phyloP scores from a whole-genome alignment of 2,888 invertebrate genomes.

The Drosophila nr. fundita region DNA sequence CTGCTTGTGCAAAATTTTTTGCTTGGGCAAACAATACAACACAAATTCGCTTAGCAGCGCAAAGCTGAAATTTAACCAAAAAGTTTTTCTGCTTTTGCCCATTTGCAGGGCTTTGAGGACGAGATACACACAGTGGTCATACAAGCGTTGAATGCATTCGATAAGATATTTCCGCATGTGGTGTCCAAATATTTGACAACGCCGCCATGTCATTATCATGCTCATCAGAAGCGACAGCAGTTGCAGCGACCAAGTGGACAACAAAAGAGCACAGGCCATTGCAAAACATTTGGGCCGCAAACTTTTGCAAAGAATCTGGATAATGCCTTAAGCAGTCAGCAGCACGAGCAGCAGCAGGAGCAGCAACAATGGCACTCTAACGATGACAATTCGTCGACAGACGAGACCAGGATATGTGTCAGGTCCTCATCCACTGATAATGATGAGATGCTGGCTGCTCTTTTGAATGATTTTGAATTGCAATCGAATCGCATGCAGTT shows the following conservation, averaged over 20 bases:
- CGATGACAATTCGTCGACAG: slow-evolving; percentile 67
- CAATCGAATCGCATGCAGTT: slow-evolving; percentile 76
- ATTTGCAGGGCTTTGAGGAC: slow-evolving; percentile 84
- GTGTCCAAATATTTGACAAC: slow-evolving; percentile 84
- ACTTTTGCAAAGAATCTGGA: slow-evolving; percentile 73
- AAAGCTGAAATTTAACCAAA: slow-evolving; percentile 65
- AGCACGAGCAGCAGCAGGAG: slow-evolving; percentile 42
- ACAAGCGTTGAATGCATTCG: slow-evolving; percentile 85
- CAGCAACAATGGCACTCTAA: slow-evolving; percentile 73
- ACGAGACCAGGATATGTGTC: slow-evolving; percentile 64
- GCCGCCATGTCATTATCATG: slow-evolving; percentile 78
- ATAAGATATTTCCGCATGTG: slow-evolving; percentile 84
- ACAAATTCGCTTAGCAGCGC: slow-evolving; percentile 77
- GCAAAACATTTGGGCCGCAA: slow-evolving; percentile 76
- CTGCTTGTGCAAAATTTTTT: slow-evolving; percentile 70
- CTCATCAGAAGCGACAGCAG: slow-evolving; percentile 69
- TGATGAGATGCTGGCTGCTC: slow-evolving; percentile 84
- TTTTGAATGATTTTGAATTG: slow-evolving; percentile 84
- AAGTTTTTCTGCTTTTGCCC: slow-evolving; percentile 45
- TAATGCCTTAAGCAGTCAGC: slow-evolving; percentile 78
- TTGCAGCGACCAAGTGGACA: slow-evolving; percentile 69
- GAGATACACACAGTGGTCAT: slow-evolving; percentile 85
- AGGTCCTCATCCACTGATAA: slow-evolving; percentile 79
- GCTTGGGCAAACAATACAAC: slow-evolving; percentile 81
- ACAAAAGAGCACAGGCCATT: slow-evolving; percentile 67